These are phyloP conservation scores for Myrmecobius fasciatus DNA, from an alignment of 2,113 vertebrate genomes.

Conservation along the genomic window DNA sequence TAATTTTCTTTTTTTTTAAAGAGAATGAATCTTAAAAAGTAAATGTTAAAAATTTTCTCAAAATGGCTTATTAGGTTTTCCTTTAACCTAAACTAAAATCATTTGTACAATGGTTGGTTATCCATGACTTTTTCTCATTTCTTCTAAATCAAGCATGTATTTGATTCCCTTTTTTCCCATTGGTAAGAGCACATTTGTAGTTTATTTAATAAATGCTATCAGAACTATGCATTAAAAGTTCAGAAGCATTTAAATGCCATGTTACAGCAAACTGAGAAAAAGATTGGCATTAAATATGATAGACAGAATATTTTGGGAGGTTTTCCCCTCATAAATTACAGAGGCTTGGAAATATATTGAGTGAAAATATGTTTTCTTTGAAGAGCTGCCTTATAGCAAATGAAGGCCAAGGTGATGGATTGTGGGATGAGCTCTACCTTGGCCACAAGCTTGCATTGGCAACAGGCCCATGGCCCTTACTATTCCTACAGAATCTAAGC, in stretches of 20 bases:
- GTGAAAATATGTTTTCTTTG: background rate
- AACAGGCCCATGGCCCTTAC: background rate
- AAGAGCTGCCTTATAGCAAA: slow-evolving; percentile 5
- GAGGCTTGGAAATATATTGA: slow-evolving; percentile 5
- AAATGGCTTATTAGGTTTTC: slow-evolving; percentile 69
- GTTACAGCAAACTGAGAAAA: slow-evolving; percentile 68
- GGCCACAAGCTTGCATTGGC: slow-evolving; percentile 6
- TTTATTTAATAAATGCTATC: slow-evolving; percentile 78
- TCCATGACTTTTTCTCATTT: slow-evolving; percentile 80
- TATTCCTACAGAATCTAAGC: background rate
- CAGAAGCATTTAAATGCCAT: slow-evolving; percentile 69
- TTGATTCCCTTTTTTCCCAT: slow-evolving; percentile 74
- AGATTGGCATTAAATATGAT: slow-evolving; percentile 58
- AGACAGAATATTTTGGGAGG: background rate
- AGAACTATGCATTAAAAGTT: slow-evolving; percentile 67
- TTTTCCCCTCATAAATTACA: slow-evolving; percentile 8
- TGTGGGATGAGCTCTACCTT: slow-evolving; percentile 1
- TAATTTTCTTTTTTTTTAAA: slow-evolving; percentile 60
- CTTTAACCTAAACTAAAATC: slow-evolving; percentile 71
- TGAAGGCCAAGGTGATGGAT: slow-evolving; percentile 30
- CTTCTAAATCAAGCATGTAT: slow-evolving; percentile 75
- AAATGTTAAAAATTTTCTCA: slow-evolving; percentile 59
- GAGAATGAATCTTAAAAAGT: slow-evolving; percentile 65
- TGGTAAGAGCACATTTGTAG: slow-evolving; percentile 63
- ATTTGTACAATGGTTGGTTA: slow-evolving; percentile 73